Percentiles rank a stretch among this genome's conserved stretches.
These are phyloP conservation scores for Symphodus melops DNA, from an alignment of 2,113 vertebrate species.

Conservation along the genomic window DNA sequence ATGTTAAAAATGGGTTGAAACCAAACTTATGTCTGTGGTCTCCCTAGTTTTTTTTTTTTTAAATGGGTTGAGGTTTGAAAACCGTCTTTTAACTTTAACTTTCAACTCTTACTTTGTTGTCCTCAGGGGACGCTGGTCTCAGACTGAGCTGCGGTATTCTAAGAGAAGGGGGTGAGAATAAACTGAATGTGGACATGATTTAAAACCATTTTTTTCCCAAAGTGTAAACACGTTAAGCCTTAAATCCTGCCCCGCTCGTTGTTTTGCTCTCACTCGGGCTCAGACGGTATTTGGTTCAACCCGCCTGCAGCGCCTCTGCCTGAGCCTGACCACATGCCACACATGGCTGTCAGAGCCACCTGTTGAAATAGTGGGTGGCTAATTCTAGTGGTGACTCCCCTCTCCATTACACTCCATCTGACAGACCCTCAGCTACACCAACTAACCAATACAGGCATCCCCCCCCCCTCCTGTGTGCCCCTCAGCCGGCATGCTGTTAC, in stretches of 20 bases:
- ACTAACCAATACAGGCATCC: slow-evolving; percentile 75
- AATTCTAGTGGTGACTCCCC: slow-evolving; percentile 86
- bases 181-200: background rate
- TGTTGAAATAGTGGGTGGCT: slow-evolving; percentile 90
- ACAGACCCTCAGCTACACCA: slow-evolving; percentile 81
- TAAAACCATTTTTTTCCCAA: slow-evolving; percentile 15
- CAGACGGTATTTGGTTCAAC: slow-evolving; percentile 1
- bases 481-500: slow-evolving; percentile 79
- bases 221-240: slow-evolving; percentile 24
- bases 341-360: slow-evolving; percentile 84
- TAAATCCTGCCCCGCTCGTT: slow-evolving; percentile 10
- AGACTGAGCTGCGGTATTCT: background rate
- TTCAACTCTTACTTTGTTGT: too few species aligned
- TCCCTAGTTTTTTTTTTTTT: too few species aligned
- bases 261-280: slow-evolving; percentile 19
- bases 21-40: too few species aligned
- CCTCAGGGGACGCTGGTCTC: too few species aligned
- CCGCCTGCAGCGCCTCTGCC: slow-evolving; percentile 10
- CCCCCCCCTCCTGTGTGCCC: slow-evolving; percentile 32
- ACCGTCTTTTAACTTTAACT: too few species aligned
- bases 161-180: background rate
- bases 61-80: too few species aligned
- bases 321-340: slow-evolving; percentile 54
- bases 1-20: too few species aligned
- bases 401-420: slow-evolving; percentile 82